Evolutionary conservation across 1,140 invertebrate genomes (phyloP), one percentile per base, ranked within the genome.

Genomic region (Drosophila kikkawai): DNA sequence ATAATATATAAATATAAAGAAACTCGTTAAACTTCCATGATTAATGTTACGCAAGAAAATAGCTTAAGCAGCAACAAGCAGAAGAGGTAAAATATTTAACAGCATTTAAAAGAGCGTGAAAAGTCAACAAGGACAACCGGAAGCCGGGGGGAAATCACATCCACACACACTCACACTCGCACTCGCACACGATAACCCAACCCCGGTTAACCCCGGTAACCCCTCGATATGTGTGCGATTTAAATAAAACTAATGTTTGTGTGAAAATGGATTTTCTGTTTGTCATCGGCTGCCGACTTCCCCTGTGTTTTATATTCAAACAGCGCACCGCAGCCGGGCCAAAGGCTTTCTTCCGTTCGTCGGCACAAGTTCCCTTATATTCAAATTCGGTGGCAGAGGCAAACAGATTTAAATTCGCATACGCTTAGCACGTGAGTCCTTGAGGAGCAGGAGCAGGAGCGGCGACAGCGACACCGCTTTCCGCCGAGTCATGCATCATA

Each of bases 171-270:
- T 41, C 69, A 60, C 37, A 53, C 60, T 59, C n/a, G 19, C 63
- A 64, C 37, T 39, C 22, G 57, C 26, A 45, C 53, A 45, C 53
- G 77, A 69, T 79, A 53, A 60, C 65, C 37, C 80, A 75, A 75
- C 82, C 80, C 79, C 73, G 53, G 56, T 63, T 75, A 67, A 79
- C 71, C 45, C 69, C 66, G 19, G 32, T 78, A 78, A 63, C 75
- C 73, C 74, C 64, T 36, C 63, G 50, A 65, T 73, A 66, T 68
- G 50, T 70, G 71, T 63, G 69, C 65, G 81, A 82, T 90, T 88
- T 90, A 90, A 90, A 90, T 90, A 90, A 90, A 87, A 87, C 84
- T 87, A 87, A 87, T 87, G 84, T 84, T 88, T 87, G 84, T 88
- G 84, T 90, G 85, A 90, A 80, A 90, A 90, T 79, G 84, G 80